phyloP scores from a whole-genome alignment of 2,888 invertebrate genomes.

The Drosophila monieri region DNA sequence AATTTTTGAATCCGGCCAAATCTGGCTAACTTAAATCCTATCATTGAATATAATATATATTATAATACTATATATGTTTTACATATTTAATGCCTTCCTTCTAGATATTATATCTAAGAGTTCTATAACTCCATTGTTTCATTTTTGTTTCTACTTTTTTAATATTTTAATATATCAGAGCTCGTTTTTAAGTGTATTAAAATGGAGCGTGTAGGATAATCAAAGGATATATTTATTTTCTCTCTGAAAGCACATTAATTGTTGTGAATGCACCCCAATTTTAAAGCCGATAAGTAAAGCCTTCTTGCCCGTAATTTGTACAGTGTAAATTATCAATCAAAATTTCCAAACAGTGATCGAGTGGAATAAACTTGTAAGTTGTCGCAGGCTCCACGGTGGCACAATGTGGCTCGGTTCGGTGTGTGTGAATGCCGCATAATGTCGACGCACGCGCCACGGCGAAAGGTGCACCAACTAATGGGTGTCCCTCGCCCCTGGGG shows the following conservation, averaged over 20 bases:
- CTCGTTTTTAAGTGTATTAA: too few relatives aligned
- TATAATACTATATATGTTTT: too few relatives aligned
- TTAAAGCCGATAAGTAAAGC: not conserved
- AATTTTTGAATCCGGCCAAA: too few relatives aligned
- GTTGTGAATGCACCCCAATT: not conserved
- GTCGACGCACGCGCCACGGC: conserved; percentile 69
- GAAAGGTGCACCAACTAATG: conserved; percentile 60
- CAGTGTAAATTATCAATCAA: conserved; percentile 59
- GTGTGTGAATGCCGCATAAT: conserved; percentile 28
- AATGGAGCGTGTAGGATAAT: too few relatives aligned
- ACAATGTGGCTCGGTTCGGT: not conserved
- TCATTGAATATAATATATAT: too few relatives aligned
- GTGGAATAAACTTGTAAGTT: conserved; percentile 66
- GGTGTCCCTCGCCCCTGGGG: conserved; percentile 3
- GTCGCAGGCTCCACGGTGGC: conserved; percentile 25
- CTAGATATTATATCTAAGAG: too few relatives aligned
- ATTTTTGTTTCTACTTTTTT: not conserved
- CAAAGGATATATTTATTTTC: not conserved
- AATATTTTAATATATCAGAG: not conserved
- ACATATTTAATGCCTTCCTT: too few relatives aligned
- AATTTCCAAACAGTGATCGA: conserved; percentile 60
- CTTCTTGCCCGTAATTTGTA: conserved; percentile 7
- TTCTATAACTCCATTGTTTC: too few relatives aligned
- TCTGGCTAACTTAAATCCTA: too few relatives aligned
- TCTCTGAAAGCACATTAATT: too few relatives aligned